phyloP scores from a whole-genome alignment of 2,888 invertebrate species.

The Leptinotarsa tumamoca region DNA sequence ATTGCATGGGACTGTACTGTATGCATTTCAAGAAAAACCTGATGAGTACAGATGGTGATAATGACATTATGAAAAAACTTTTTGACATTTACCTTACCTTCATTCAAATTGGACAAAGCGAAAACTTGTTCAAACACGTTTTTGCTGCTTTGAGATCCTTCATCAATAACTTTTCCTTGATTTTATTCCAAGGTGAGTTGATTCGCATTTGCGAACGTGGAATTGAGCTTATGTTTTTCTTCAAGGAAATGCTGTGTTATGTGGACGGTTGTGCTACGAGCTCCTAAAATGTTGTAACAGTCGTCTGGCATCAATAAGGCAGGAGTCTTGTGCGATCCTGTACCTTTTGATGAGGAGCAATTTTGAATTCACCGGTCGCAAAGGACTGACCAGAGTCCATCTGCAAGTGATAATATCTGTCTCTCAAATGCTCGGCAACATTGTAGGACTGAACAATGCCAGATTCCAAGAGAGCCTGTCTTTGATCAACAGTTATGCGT shows the following conservation, averaged over 20 bases:
- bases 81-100: conserved; percentile 90
- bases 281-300: conserved; percentile 88
- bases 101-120: conserved; percentile 90
- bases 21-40: conserved; percentile 76
- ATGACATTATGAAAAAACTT: conserved; percentile 82
- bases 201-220: neutral
- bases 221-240: conserved; percentile 32
- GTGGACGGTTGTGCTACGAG: conserved; percentile 84
- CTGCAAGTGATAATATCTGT: conserved; percentile 96
- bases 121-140: conserved; percentile 88
- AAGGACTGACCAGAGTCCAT: conserved; percentile 89
- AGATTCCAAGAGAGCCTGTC: conserved; percentile 94
- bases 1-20: conserved; percentile 87
- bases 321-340: conserved; percentile 91
- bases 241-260: conserved; percentile 80
- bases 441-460: conserved; percentile 92
- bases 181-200: conserved; percentile 81
- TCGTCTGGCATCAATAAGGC: conserved; percentile 84
- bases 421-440: conserved; percentile 91
- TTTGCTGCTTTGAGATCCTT: conserved; percentile 93
- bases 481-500: conserved; percentile 92
- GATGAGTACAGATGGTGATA: conserved; percentile 74
- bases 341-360: conserved; percentile 95
- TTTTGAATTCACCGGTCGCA: conserved; percentile 88
- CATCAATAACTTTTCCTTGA: conserved; percentile 88